A percentile compares a stretch with the other conserved stretches of the same genome.
Evolutionary conservation across 2,888 invertebrate genomes (phyloP).

Genomic region (Choreutis nemorana): DNA sequence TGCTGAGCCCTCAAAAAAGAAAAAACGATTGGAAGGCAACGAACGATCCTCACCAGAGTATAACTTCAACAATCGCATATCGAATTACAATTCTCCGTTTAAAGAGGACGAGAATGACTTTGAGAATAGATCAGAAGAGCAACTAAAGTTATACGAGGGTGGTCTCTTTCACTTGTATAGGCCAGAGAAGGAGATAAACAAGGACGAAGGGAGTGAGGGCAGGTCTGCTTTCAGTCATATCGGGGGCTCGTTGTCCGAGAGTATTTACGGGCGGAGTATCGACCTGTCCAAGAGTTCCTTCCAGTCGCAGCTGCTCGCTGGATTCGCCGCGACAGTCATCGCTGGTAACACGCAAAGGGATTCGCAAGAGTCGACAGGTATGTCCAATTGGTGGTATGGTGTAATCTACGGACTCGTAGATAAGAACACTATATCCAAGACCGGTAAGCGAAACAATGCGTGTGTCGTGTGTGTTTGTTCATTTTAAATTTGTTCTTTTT

Average conservation of each 20-base stretch:
- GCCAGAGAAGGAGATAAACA: conserved; percentile 33
- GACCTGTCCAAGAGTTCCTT: conserved; percentile 49
- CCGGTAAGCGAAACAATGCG: no score
- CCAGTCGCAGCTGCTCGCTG: conserved; percentile 50
- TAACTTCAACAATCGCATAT: conserved; percentile 28
- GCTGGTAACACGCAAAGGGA: conserved; percentile 47
- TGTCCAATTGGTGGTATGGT: not conserved
- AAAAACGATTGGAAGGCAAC: conserved; percentile 22
- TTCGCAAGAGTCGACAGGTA: conserved; percentile 41
- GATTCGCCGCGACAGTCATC: conserved; percentile 50
- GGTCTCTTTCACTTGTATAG: conserved; percentile 50
- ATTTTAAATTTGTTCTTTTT: no score
- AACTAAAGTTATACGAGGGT: conserved; percentile 44
- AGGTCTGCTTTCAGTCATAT: conserved; percentile 29
- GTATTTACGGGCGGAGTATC: conserved; percentile 50
- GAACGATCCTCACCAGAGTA: conserved; percentile 39
- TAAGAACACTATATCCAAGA: no score
- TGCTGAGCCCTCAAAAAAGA: no score
- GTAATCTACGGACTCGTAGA: no score
- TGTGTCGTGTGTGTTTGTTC: no score
- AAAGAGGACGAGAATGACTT: conserved; percentile 48
- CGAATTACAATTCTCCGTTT: conserved; percentile 40
- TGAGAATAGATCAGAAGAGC: conserved; percentile 32
- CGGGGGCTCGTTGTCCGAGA: conserved; percentile 32
- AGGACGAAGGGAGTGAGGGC: conserved; percentile 27